phyloP scores from a whole-genome alignment of 2,888 invertebrate genomes.

The Stenodera caucasica region DNA sequence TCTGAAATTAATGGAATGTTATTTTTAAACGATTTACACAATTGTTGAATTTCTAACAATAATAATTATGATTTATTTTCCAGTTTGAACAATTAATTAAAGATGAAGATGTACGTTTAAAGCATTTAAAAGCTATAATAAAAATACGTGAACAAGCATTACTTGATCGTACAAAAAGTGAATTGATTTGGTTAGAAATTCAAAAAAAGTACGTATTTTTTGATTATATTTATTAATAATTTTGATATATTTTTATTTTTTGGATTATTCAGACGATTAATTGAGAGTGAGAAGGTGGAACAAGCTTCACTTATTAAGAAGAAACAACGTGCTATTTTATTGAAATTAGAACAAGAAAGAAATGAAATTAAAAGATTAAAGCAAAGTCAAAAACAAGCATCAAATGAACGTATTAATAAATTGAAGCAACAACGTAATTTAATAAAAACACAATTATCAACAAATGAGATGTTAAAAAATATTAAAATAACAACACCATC shows the following conservation, averaged over 20 bases:
- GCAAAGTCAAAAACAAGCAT: constrained; percentile 59
- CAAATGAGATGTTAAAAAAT: constrained; percentile 57
- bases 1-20: constrained; percentile 7
- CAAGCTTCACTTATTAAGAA: constrained; percentile 65
- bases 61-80: constrained; percentile 24
- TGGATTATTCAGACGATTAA: constrained; percentile 52
- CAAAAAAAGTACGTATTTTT: constrained; percentile 59
- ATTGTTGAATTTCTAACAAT: constrained; percentile 9
- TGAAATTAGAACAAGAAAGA: constrained; percentile 68
- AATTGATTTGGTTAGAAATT: constrained; percentile 67
- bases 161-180: constrained; percentile 67
- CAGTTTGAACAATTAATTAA: constrained; percentile 65
- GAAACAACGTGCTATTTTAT: constrained; percentile 67
- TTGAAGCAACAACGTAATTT: constrained; percentile 59
- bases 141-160: constrained; percentile 69
- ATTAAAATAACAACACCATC: constrained; percentile 55
- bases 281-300: constrained; percentile 61
- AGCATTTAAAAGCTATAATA: constrained; percentile 66
- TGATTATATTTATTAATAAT: background rate
- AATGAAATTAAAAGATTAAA: constrained; percentile 63
- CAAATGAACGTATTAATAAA: constrained; percentile 59
- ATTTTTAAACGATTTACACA: background rate
- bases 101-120: constrained; percentile 68
- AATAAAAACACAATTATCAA: constrained; percentile 59
- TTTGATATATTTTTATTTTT: background rate